These are phyloP conservation scores for Apotomis capreana DNA, from an alignment of 2,888 invertebrate genomes.

Conservation along the genomic window DNA sequence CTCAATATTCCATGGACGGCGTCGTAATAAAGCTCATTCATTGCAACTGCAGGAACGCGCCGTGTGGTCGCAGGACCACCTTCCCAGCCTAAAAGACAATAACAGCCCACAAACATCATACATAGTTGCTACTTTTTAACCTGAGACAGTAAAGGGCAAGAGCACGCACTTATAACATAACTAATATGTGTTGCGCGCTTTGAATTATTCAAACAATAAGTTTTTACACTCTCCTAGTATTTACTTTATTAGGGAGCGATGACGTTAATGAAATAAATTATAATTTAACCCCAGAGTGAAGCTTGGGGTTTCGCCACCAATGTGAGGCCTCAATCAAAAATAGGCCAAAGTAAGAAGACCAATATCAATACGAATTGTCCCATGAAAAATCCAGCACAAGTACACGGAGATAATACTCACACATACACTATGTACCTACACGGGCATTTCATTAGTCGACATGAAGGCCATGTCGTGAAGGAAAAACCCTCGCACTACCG, in stretches of 20 bases:
- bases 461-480: too few relatives aligned
- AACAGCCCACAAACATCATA: background rate
- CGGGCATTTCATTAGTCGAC: too few relatives aligned
- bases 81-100: background rate
- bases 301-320: too few relatives aligned
- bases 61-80: slow-evolving; percentile 66
- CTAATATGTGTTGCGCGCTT: slow-evolving; percentile 63
- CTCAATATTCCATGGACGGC: slow-evolving; percentile 59
- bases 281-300: too few relatives aligned
- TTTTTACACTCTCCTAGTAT: slow-evolving; percentile 20
- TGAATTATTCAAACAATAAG: slow-evolving; percentile 53
- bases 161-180: slow-evolving; percentile 60
- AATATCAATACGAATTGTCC: too few relatives aligned
- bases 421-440: too few relatives aligned
- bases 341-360: too few relatives aligned
- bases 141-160: background rate
- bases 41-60: slow-evolving; percentile 67
- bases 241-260: slow-evolving; percentile 5
- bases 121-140: background rate
- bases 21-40: slow-evolving; percentile 67
- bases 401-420: too few relatives aligned
- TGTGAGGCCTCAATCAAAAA: too few relatives aligned
- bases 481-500: too few relatives aligned
- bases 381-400: too few relatives aligned
- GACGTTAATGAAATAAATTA: background rate